These are phyloP conservation scores for Latrodectus hesperus DNA, from an alignment of 2,888 invertebrate genomes.

Conservation along the genomic window DNA sequence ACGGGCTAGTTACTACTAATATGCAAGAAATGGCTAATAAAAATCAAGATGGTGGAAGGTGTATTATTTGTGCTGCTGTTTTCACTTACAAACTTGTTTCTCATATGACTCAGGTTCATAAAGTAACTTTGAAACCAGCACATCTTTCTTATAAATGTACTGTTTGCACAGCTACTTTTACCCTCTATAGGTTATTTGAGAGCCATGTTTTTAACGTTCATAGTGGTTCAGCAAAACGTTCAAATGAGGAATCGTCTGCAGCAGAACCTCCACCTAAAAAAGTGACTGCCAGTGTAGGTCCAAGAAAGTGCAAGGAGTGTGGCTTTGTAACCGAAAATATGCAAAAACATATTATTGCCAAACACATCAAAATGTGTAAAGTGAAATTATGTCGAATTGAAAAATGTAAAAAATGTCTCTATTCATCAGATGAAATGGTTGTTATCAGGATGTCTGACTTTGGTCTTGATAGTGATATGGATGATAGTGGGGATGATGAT, in stretches of 20 bases:
- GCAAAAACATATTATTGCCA: conserved; percentile 68
- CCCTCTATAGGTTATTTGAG: conserved; percentile 95
- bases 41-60: conserved; percentile 93
- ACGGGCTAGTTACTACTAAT: conserved; percentile 94
- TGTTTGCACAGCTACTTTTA: conserved; percentile 94
- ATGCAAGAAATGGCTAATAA: conserved; percentile 97
- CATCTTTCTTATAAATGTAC: conserved; percentile 96
- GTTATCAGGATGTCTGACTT: conserved; percentile 70
- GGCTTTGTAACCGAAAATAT: conserved; percentile 61
- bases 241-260: conserved; percentile 50
- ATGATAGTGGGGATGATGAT: conserved; percentile 26
- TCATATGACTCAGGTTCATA: conserved; percentile 93
- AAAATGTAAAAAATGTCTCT: conserved; percentile 71
- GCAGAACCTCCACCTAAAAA: conserved; percentile 38
- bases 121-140: conserved; percentile 91
- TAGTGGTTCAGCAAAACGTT: conserved; percentile 80
- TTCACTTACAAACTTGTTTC: conserved; percentile 94
- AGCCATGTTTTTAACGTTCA: conserved; percentile 95
- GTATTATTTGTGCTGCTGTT: conserved; percentile 95
- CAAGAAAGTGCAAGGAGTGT: conserved; percentile 68
- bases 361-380: conserved; percentile 70
- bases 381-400: conserved; percentile 71
- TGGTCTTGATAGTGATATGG: conserved; percentile 64
- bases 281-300: conserved; percentile 22
- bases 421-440: conserved; percentile 70